phyloP scores from a whole-genome alignment of 2,113 vertebrate genomes.

The Chaenogobius annularis region DNA sequence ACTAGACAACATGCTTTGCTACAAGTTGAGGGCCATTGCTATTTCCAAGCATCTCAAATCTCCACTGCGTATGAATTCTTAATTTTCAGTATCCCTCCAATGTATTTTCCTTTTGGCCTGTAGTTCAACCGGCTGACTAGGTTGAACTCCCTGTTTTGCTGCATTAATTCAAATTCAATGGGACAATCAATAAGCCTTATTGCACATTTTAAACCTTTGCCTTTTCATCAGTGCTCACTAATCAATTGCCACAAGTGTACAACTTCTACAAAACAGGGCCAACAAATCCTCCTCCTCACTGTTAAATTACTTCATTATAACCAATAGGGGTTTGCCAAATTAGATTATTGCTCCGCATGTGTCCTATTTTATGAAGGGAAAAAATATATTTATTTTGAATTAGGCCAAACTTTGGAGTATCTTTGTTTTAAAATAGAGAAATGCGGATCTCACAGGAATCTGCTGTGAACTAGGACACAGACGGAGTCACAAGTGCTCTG shows the following conservation, averaged over 20 bases:
- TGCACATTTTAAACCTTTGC: not conserved
- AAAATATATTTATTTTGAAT: constrained; percentile 13
- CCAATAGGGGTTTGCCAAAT: not conserved
- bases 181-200: not conserved
- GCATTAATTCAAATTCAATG: not conserved
- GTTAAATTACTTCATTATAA: not conserved
- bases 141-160: not conserved
- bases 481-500: not conserved
- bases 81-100: not conserved
- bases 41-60: not conserved
- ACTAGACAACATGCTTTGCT: not conserved
- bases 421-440: constrained; percentile 2
- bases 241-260: not conserved
- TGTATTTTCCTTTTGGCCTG: not conserved
- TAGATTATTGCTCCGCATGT: not conserved
- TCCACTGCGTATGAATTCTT: too few relatives aligned
- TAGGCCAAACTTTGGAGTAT: not conserved
- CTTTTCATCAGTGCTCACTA: not conserved
- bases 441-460: constrained; percentile 5
- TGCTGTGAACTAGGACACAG: constrained; percentile 6
- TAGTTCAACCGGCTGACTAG: not conserved
- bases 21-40: not conserved
- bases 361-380: not conserved
- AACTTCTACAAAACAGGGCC: not conserved
- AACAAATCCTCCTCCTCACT: not conserved